Evolutionary conservation across 2,113 vertebrate genomes (phyloP).

Genomic region (Sus scrofa): DNA sequence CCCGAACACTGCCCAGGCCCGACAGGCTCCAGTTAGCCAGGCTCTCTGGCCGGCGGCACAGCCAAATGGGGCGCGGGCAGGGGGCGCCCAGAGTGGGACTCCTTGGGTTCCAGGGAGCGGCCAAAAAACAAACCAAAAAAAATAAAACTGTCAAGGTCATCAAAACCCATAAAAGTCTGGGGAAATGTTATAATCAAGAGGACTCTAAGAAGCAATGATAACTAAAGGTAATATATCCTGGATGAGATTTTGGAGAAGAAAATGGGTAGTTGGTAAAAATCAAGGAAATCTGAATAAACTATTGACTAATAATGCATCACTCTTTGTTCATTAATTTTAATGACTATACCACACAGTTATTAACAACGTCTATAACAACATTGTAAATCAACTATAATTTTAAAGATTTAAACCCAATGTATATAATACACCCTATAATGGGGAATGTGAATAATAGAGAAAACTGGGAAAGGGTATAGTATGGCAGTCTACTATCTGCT

Average conservation of each 20-base stretch:
- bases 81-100: not conserved
- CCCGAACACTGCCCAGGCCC: not conserved
- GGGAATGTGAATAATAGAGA: not conserved
- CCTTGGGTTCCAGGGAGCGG: not conserved
- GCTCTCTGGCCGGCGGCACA: not conserved
- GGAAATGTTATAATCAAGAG: not conserved
- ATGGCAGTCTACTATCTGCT: not conserved
- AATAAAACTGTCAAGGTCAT: not conserved
- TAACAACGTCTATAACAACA: not conserved
- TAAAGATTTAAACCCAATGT: not conserved
- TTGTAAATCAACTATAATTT: no score
- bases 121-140: no score
- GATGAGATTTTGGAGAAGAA: not conserved
- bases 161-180: not conserved
- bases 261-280: not conserved
- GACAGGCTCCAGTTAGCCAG: not conserved
- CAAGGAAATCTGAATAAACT: not conserved
- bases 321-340: not conserved
- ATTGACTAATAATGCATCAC: not conserved
- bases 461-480: not conserved
- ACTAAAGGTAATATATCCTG: not conserved
- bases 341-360: not conserved
- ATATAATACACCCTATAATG: not conserved
- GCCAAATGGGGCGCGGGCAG: not conserved
- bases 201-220: not conserved